A percentile compares a stretch with the other conserved stretches of the same genome.
These are phyloP conservation scores for Poicephalus meyeri DNA, from an alignment of 2,113 vertebrate genomes.

Conservation along the genomic window DNA sequence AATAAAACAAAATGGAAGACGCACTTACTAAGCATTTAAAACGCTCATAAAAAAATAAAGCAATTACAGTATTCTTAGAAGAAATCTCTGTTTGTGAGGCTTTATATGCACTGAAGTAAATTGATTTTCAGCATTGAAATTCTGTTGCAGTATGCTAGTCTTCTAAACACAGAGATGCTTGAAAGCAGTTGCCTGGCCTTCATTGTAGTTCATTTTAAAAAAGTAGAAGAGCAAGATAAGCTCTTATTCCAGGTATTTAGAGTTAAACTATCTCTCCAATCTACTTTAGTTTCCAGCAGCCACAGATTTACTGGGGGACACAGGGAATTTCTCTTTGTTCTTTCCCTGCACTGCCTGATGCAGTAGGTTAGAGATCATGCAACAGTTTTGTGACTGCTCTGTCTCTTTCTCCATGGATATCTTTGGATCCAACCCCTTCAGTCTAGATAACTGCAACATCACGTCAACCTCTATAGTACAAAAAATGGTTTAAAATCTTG, in stretches of 20 bases:
- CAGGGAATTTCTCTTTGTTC: neutral
- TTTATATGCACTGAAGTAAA: neutral
- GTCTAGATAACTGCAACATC: neutral
- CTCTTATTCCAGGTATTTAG: neutral
- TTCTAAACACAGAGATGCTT: neutral
- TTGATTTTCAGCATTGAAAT: neutral
- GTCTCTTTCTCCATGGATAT: neutral
- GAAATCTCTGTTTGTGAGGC: neutral
- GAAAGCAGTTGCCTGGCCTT: neutral
- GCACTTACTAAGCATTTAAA: neutral
- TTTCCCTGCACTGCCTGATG: neutral
- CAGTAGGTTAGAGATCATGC: neutral
- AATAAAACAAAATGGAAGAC: neutral
- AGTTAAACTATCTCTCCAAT: neutral
- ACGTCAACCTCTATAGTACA: accelerated
- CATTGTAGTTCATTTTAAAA: neutral
- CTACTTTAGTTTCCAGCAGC: neutral
- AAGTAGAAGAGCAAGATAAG: neutral
- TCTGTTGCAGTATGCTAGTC: neutral
- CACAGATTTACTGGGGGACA: neutral
- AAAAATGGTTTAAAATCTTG: neutral
- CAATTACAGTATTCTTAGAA: neutral
- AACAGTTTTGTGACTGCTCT: neutral
- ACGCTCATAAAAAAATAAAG: neutral
- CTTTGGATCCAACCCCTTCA: neutral